A percentile compares a stretch with the other conserved stretches of the same genome.
Conservation (phyloP, 2,888 invertebrate species). For the Carcina quercana region DNA sequence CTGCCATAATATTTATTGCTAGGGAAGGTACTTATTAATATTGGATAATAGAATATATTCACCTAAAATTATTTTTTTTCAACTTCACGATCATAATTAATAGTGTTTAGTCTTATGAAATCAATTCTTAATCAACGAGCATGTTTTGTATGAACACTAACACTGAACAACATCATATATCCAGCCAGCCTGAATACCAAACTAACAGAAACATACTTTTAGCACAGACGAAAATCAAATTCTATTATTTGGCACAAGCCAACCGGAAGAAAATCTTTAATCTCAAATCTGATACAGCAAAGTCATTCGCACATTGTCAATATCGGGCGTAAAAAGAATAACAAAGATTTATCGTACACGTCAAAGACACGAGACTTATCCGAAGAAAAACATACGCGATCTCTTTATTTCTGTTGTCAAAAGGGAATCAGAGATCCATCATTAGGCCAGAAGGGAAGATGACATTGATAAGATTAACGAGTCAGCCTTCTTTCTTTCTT, state of each 20-base stretch:
- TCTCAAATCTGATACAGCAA: not conserved
- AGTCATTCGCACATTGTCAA: too few species aligned
- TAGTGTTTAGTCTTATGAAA: not conserved
- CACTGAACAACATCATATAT: too few species aligned
- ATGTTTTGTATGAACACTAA: too few species aligned
- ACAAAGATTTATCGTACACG: not conserved
- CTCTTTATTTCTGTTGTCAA: constrained; percentile 18
- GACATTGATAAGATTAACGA: constrained; percentile 19
- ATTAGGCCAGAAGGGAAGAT: constrained; percentile 15
- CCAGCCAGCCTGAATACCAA: too few species aligned
- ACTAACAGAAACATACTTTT: too few species aligned
- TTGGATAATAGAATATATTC: too few species aligned
- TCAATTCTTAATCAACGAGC: not conserved
- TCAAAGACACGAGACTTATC: too few species aligned
- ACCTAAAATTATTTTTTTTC: too few species aligned
- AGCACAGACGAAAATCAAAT: too few species aligned
- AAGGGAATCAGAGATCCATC: constrained; percentile 22
- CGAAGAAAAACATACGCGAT: constrained; percentile 18
- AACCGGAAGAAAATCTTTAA: too few species aligned
- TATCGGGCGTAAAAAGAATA: not conserved
- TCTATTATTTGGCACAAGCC: too few species aligned
- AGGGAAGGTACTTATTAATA: not conserved
- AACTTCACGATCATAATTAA: too few species aligned
- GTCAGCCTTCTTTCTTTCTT: constrained; percentile 1
- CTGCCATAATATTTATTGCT: constrained; percentile 17